Conservation (phyloP, 1,140 invertebrate genomes). For the Drosophila malerkotliana region DNA sequence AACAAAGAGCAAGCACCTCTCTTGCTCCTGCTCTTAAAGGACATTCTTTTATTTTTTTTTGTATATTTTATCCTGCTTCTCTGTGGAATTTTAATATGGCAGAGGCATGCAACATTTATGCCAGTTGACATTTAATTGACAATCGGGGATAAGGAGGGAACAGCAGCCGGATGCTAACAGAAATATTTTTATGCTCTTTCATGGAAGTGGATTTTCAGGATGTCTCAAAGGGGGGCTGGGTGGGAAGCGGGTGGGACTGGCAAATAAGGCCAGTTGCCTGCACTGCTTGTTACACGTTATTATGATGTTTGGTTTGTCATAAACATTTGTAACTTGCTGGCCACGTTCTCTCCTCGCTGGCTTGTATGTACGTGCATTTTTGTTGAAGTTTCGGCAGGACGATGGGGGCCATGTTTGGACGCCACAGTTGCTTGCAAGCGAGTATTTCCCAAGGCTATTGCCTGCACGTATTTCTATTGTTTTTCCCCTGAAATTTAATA, state of each 20-base stretch:
- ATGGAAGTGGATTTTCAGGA: constrained; percentile 5
- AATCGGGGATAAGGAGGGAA: constrained; percentile 42
- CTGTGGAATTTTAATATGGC: constrained; percentile 67
- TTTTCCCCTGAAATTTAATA: neutral
- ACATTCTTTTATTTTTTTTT: neutral
- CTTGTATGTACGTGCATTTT: constrained; percentile 43
- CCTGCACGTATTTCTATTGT: neutral
- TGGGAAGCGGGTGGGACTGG: neutral
- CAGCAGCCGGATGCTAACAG: constrained; percentile 34
- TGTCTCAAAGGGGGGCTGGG: too few species aligned
- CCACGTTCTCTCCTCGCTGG: constrained; percentile 32
- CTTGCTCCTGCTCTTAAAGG: constrained; percentile 18
- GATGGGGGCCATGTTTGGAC: constrained; percentile 7
- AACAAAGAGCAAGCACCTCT: constrained; percentile 21
- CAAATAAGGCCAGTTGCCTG: constrained; percentile 25
- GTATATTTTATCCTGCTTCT: constrained; percentile 20
- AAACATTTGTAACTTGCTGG: constrained; percentile 79
- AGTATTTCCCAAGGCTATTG: constrained; percentile 4
- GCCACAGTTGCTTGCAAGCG: constrained; percentile 30
- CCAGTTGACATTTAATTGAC: constrained; percentile 82
- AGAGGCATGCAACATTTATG: constrained; percentile 65
- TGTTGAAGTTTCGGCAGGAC: neutral
- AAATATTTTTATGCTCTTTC: constrained; percentile 44
- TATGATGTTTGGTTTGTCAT: constrained; percentile 81
- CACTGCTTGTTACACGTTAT: constrained; percentile 75